Conservation (phyloP, 2,888 invertebrate species). For the Campoplex nolae region DNA sequence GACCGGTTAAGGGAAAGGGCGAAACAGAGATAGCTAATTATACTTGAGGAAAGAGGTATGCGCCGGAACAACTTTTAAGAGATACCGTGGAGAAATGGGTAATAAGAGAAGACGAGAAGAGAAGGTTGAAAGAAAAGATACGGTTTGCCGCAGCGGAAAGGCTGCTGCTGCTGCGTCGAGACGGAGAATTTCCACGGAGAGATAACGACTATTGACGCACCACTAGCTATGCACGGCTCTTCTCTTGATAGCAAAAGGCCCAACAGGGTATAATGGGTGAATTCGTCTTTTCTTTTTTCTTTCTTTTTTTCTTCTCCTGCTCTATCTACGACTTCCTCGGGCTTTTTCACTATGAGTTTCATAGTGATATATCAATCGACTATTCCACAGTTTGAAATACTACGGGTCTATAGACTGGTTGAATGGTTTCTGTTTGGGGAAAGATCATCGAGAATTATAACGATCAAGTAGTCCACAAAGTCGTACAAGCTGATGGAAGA, state of each 20-base stretch:
- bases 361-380: slow-evolving; percentile 23
- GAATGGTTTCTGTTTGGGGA: background rate
- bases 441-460: slow-evolving; percentile 45
- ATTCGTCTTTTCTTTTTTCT: slow-evolving; percentile 23
- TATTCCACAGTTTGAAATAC: slow-evolving; percentile 12
- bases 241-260: slow-evolving; percentile 21
- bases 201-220: slow-evolving; percentile 79
- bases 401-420: slow-evolving; percentile 29
- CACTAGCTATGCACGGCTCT: slow-evolving; percentile 37
- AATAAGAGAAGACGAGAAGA: slow-evolving; percentile 40
- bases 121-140: slow-evolving; percentile 7
- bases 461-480: slow-evolving; percentile 37
- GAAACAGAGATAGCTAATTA: slow-evolving; percentile 61
- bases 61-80: slow-evolving; percentile 58
- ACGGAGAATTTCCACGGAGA: slow-evolving; percentile 66
- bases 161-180: slow-evolving; percentile 43
- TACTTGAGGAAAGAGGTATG: slow-evolving; percentile 60
- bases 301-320: background rate
- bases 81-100: slow-evolving; percentile 43
- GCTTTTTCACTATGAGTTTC: slow-evolving; percentile 8
- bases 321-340: background rate
- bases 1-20: slow-evolving; percentile 33
- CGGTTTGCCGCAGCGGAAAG: slow-evolving; percentile 25
- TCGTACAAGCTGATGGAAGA: slow-evolving; percentile 2
- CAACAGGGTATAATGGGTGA: slow-evolving; percentile 28